Base-by-base conservation (phyloP, 2,888 invertebrate species). In the Ypsolopha sequella region DNA sequence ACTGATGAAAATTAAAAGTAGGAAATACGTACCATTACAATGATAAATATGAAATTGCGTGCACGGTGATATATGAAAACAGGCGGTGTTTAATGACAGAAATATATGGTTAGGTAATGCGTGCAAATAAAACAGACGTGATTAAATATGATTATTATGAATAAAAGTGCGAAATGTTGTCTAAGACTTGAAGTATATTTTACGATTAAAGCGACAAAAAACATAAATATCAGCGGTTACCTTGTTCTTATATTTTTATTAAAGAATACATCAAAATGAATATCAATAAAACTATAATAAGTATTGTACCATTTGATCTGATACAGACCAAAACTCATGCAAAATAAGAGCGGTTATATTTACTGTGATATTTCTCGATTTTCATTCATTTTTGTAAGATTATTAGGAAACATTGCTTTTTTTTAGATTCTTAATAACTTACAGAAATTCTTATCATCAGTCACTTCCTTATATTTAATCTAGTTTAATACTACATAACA, bases 291-390 rank as follows among this genome's bases (percentile, higher is more conserved):
- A 53, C 34, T 33, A 36, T 41, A 48, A 45, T 44, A 54, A 54
- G 48, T 50, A 36, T n/a, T 11, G 10, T 11, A 39, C 2, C 7
- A 41, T 49, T 41, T 73, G 76, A 72, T 84, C 84, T 84, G 84
- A 84, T 84, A 79, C 84, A 85, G 84, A 84, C 73, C 80, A 24
- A 24, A 2, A 10, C 38, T 38, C 38, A 38, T 38, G n/a, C 38
- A 38, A n/a, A n/a, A n/a, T n/a, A n/a, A n/a, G 24, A 24, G 24
- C 24, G 24, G 24, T 24, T 24, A 24, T 24, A 24, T 24, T 24
- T 24, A 24, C 24, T 24, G 24, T 24, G 2, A 24, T 24, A 24
- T 24, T 41, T 13, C 41, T 11, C 41, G 7, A 41, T 11, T n/a
- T 11, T 41, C 41, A 41, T 41, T 41, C 9, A 10, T 11, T n/a